phyloP scores from a whole-genome alignment of 2,113 vertebrate genomes.

The Sula dactylatra region DNA sequence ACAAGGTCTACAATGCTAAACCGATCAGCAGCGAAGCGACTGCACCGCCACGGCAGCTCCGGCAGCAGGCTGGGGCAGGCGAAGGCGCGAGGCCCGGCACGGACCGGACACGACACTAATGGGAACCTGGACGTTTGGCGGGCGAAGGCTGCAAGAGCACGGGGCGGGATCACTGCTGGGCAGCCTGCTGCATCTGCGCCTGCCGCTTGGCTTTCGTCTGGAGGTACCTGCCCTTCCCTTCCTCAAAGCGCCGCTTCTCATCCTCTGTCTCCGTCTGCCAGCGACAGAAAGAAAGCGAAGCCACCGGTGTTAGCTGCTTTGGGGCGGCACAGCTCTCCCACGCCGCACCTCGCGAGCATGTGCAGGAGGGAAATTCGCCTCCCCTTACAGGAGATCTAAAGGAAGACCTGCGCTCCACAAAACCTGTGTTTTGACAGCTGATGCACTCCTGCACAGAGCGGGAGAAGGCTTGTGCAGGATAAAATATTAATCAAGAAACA shows the following conservation, averaged over 20 bases:
- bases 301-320: rapidly evolving
- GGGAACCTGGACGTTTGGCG: not conserved
- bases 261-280: conserved; percentile 85
- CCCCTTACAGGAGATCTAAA: rapidly evolving
- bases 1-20: not conserved
- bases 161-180: conserved; percentile 57
- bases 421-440: not conserved
- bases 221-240: conserved; percentile 89
- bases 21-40: not conserved
- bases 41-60: not conserved
- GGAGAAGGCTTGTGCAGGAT: not conserved
- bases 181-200: conserved; percentile 67
- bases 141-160: not conserved
- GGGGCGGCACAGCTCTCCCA: not conserved
- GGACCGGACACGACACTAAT: conserved; percentile 33
- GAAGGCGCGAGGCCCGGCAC: not conserved
- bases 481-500: conserved; percentile 5
- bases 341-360: rapidly evolving
- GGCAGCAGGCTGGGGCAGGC: not conserved
- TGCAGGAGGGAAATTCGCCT: rapidly evolving
- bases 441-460: not conserved
- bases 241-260: conserved; percentile 88
- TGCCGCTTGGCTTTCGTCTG: conserved; percentile 90
- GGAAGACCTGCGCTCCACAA: not conserved
- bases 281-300: not conserved